Percentiles rank a stretch among this genome's conserved stretches.
phyloP scores from a whole-genome alignment of 2,797 vertebrate genomes.

The Nyctibius grandis region DNA sequence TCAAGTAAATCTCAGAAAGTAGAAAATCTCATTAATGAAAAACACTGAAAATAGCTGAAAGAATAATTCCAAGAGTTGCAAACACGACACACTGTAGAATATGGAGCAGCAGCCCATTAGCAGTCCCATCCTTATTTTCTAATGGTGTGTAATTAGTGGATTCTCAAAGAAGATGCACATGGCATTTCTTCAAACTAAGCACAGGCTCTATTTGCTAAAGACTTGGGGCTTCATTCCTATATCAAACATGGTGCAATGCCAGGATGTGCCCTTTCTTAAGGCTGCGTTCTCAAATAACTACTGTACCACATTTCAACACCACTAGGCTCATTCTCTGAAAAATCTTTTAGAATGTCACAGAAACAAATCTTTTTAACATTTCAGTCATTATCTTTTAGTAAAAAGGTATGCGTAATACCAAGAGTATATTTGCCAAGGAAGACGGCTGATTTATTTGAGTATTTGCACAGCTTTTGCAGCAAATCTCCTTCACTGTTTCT shows the following conservation, averaged over 20 bases:
- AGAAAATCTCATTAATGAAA: conserved; percentile 66
- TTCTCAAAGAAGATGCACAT: conserved; percentile 10
- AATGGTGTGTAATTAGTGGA: conserved; percentile 32
- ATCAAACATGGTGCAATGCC: background rate
- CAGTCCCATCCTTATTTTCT: conserved; percentile 6
- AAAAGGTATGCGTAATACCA: conserved; percentile 1
- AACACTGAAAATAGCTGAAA: conserved; percentile 57
- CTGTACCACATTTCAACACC: background rate
- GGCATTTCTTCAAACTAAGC: conserved; percentile 30
- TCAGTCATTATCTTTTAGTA: background rate
- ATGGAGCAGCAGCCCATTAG: conserved; percentile 42
- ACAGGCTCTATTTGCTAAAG: conserved; percentile 20
- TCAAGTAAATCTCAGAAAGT: conserved; percentile 59
- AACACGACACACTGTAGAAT: conserved; percentile 30
- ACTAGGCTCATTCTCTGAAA: background rate
- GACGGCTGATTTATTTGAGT: conserved; percentile 24
- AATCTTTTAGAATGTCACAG: background rate
- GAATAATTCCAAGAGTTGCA: conserved; percentile 49
- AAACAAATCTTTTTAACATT: background rate
- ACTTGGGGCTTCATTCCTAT: background rate
- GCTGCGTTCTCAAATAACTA: background rate
- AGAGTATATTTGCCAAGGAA: conserved; percentile 35
- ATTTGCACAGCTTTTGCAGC: conserved; percentile 40
- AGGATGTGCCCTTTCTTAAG: conserved; percentile 21
- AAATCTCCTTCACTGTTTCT: conserved; percentile 19